Base-by-base conservation (phyloP, 2,888 invertebrate species). In the Limnephilus rhombicus region DNA sequence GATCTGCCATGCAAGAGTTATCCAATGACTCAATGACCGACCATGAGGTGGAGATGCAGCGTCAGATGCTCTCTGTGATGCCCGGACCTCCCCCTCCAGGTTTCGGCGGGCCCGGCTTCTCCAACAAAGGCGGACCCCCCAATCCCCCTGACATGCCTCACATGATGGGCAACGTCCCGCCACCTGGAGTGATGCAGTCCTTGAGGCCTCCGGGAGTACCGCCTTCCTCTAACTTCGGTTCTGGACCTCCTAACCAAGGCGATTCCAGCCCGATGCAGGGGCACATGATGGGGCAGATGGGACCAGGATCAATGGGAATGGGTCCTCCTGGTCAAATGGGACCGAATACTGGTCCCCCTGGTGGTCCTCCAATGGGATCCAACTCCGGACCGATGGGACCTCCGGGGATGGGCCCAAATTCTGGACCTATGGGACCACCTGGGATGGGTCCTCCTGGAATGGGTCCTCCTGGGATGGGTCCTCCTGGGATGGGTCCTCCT, bases 361-460 rank as follows among this genome's bases (percentile, higher is more conserved):
- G 94, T 95, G 95, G 2, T 18, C 83, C 31, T 18, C 85, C 94
- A 24, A 95, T 95, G 95, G 29, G 95, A 94, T 89, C 85, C 31
- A 94, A 94, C 24, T 94, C 94, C 1, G 94, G 94, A 11, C 93
- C 90, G 7, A 94, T 94, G 91, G 93, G 94, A 34, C 94, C 94
- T 94, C 95, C 94, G 94, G 95, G 11, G 94, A 94, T 94, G 94
- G 94, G 94, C 5, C 94, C 94, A 12, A 45, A 45, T 11, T 94
- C 94, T 53, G 92, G 93, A 18, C 34, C 45, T 12, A 88, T 92
- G 80, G 92, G 92, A 5, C 91, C 92, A 13, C 91, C 91, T n/a
- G 93, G 92, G 2, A 89, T 91, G 89, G 29, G 95, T 94, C 95
- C 94, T 93, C 95, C 95, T n/a, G 95, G 95, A 3, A 95, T 95